Conservation (phyloP, 1,140 invertebrate species). For the Pseudachorutes palmiensis region DNA sequence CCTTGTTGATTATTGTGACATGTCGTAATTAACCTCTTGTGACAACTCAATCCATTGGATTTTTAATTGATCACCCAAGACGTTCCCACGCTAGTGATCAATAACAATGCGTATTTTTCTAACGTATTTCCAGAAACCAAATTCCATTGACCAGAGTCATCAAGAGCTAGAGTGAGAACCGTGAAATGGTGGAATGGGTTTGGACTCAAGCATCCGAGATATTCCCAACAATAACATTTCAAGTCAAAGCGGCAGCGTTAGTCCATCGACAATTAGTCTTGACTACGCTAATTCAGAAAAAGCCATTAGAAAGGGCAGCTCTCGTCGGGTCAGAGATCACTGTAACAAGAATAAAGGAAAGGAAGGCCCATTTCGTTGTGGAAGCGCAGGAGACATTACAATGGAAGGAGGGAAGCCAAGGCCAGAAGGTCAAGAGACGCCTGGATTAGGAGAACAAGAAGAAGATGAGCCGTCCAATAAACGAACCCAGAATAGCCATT, state of each 20-base stretch:
- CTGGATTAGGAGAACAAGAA: background rate
- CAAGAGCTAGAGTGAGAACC: background rate
- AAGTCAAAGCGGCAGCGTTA: constrained; percentile 1
- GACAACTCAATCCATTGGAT: too few species aligned
- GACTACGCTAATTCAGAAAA: background rate
- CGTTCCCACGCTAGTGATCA: too few species aligned
- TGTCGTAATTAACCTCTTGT: too few species aligned
- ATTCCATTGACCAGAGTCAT: background rate
- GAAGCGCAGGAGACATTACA: background rate
- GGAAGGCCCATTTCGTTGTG: background rate
- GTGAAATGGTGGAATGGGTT: constrained; percentile 29
- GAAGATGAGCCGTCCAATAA: background rate
- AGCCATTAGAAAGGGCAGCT: background rate
- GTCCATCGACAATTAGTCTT: background rate
- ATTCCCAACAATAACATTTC: background rate
- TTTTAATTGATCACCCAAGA: too few species aligned
- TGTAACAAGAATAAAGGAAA: background rate
- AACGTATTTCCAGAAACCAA: background rate
- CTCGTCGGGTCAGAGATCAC: background rate
- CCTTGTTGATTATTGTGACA: too few species aligned
- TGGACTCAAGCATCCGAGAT: constrained; percentile 13
- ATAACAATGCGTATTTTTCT: background rate
- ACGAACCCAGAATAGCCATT: background rate
- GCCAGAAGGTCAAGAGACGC: background rate
- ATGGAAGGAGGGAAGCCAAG: background rate